Evolutionary conservation across 1,140 invertebrate genomes (phyloP).

Genomic region (Tetragonula clypearis): DNA sequence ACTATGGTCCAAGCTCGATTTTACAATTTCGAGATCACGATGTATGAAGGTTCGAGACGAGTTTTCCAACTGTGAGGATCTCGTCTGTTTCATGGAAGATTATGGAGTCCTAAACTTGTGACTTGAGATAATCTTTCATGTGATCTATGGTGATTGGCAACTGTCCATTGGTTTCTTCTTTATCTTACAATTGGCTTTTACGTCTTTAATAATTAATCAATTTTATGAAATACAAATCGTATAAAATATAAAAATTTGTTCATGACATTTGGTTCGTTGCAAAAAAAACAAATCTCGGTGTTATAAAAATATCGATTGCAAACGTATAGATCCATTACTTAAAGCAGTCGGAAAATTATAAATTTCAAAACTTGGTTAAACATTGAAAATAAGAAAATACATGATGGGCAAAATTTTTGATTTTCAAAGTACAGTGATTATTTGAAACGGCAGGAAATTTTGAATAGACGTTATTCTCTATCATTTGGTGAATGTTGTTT

Average conservation of each 20-base stretch:
- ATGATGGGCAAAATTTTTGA: neutral
- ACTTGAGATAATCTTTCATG: neutral
- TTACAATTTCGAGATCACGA: neutral
- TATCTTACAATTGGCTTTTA: neutral
- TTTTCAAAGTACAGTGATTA: neutral
- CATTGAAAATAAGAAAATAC: too few relatives aligned
- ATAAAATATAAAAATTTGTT: too few relatives aligned
- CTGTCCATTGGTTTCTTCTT: neutral
- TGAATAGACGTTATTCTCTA: neutral
- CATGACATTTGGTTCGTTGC: too few relatives aligned
- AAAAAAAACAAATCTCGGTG: too few relatives aligned
- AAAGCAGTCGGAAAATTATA: neutral
- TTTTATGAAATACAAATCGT: too few relatives aligned
- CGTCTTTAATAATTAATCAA: too few relatives aligned
- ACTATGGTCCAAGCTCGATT: neutral
- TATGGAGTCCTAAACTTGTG: neutral
- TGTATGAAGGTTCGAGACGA: neutral
- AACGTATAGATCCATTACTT: neutral
- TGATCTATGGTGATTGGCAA: neutral
- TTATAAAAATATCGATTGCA: too few relatives aligned
- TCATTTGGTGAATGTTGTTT: neutral
- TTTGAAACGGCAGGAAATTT: neutral
- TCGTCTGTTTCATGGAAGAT: neutral
- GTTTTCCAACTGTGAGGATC: neutral
- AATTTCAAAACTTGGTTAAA: neutral